These are phyloP conservation scores for Troides aeacus DNA, from an alignment of 2,888 invertebrate genomes.

Conservation along the genomic window DNA sequence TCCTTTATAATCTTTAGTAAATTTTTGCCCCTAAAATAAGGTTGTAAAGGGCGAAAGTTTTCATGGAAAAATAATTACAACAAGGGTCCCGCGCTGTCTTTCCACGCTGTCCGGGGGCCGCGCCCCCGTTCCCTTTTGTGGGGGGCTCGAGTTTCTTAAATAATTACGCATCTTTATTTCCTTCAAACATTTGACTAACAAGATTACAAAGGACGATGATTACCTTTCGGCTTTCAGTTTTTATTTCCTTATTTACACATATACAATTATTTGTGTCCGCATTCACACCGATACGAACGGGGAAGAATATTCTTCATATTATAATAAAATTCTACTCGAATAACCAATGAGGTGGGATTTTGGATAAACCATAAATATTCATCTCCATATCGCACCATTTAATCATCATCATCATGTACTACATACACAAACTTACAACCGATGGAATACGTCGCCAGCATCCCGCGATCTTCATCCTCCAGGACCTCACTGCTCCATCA, in stretches of 20 bases:
- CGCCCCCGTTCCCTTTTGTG: constrained; percentile 46
- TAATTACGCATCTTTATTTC: constrained; percentile 65
- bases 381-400: no score
- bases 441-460: no score
- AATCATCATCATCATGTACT: no score
- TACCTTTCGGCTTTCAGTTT: constrained; percentile 50
- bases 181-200: constrained; percentile 65
- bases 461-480: no score
- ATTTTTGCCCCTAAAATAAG: constrained; percentile 51
- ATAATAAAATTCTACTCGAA: not conserved
- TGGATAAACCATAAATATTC: no score
- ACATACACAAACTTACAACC: no score
- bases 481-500: no score
- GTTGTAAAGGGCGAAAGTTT: constrained; percentile 59
- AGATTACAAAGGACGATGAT: constrained; percentile 63
- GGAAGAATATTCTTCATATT: no score
- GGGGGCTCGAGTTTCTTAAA: constrained; percentile 59
- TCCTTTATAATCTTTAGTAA: constrained; percentile 28
- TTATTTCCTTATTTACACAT: constrained; percentile 11
- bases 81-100: constrained; percentile 53
- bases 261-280: not conserved
- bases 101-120: constrained; percentile 41
- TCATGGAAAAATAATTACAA: constrained; percentile 74
- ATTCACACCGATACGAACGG: not conserved
- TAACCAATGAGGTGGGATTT: not conserved